Conservation (phyloP, 2,797 vertebrate genomes). For the Emydoidea blandingii region DNA sequence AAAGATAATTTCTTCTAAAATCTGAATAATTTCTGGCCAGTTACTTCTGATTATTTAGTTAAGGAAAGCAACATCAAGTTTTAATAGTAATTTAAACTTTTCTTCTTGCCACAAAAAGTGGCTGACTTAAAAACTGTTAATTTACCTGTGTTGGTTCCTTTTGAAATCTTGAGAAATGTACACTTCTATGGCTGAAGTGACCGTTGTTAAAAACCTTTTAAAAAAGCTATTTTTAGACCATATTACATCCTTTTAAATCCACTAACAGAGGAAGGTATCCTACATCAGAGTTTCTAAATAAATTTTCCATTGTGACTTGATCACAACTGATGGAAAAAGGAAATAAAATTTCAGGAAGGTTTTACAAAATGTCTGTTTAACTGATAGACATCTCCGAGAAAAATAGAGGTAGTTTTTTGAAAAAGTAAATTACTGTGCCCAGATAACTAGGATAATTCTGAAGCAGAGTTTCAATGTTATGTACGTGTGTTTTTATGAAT, state of each 20-base stretch:
- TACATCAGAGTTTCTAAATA: not conserved
- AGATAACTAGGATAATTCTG: not conserved
- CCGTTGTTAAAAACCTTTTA: not conserved
- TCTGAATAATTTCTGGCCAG: not conserved
- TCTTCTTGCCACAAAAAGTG: not conserved
- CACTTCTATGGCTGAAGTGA: not conserved
- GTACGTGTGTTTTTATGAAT: not conserved
- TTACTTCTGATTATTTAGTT: not conserved
- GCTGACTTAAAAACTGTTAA: fast-evolving
- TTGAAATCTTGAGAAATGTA: not conserved
- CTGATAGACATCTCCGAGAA: not conserved
- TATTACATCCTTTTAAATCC: not conserved
- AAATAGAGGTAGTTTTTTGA: not conserved
- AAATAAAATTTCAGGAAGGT: not conserved
- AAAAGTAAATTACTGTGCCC: not conserved
- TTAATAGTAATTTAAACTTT: not conserved
- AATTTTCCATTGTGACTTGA: not conserved
- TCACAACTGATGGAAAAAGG: not conserved
- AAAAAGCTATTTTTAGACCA: not conserved
- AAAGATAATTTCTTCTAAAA: not conserved
- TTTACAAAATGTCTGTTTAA: not conserved
- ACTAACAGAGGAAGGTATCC: not conserved
- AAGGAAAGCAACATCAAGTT: not conserved
- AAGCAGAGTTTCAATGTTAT: not conserved
- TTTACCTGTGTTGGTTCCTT: not conserved